Percentiles rank a stretch among this genome's conserved stretches.
phyloP scores from a whole-genome alignment of 2,888 invertebrate species.

The Venusia cambrica region DNA sequence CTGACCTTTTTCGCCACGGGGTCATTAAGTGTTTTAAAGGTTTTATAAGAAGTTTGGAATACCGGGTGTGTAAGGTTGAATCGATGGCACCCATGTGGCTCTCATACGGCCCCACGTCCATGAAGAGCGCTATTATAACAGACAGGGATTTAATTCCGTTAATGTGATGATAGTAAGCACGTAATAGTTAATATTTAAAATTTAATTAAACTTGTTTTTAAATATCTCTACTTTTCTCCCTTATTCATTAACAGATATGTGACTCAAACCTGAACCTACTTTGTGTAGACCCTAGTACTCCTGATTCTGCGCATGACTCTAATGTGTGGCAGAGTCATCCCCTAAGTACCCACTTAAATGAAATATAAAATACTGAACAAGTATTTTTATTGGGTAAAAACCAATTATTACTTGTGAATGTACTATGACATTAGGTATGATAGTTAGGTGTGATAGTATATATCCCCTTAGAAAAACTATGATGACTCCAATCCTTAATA shows the following conservation, averaged over 20 bases:
- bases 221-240: not conserved
- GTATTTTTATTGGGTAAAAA: slow-evolving; percentile 2
- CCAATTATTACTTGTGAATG: not conserved
- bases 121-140: slow-evolving; percentile 10
- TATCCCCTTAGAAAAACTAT: slow-evolving; percentile 13
- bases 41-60: not conserved
- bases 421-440: too few species aligned
- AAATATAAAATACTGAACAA: slow-evolving; percentile 1
- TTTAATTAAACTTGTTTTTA: not conserved
- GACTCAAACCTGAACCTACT: not conserved
- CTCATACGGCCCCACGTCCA: slow-evolving; percentile 5
- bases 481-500: slow-evolving; percentile 24
- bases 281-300: slow-evolving; percentile 7
- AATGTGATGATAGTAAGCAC: slow-evolving; percentile 6
- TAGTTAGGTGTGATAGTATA: too few species aligned
- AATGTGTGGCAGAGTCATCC: slow-evolving; percentile 18
- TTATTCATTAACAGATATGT: not conserved
- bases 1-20: too few species aligned
- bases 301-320: slow-evolving; percentile 18
- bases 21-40: too few species aligned
- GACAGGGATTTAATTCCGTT: slow-evolving; percentile 6
- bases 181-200: not conserved
- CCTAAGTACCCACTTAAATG: slow-evolving; percentile 3
- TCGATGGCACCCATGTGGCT: slow-evolving; percentile 16
- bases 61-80: slow-evolving; percentile 5